phyloP scores from a whole-genome alignment of 1,140 invertebrate genomes.

The Meloidogyne chitwoodi region DNA sequence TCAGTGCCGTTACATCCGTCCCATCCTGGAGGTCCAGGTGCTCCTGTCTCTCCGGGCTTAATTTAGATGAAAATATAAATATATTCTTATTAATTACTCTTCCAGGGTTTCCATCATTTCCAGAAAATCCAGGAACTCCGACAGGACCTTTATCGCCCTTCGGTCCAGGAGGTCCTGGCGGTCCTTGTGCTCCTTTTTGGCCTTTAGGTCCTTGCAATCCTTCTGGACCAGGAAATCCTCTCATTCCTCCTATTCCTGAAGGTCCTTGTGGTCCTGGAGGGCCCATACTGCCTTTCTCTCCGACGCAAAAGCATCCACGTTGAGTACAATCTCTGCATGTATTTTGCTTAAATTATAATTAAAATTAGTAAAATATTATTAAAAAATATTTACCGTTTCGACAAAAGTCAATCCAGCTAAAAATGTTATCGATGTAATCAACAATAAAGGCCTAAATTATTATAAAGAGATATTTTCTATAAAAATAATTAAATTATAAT shows the following conservation, averaged over 20 bases:
- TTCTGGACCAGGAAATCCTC: conserved; percentile 59
- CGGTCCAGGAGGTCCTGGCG: conserved; percentile 45
- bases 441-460: background rate
- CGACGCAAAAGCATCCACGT: conserved; percentile 59
- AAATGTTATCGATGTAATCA: conserved; percentile 4
- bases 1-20: conserved; percentile 60
- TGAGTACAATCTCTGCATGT: conserved; percentile 56
- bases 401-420: conserved; percentile 5
- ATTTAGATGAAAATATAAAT: background rate
- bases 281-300: conserved; percentile 57
- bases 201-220: conserved; percentile 54
- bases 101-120: conserved; percentile 56
- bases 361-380: background rate
- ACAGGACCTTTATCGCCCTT: conserved; percentile 55
- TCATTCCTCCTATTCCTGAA: conserved; percentile 48
- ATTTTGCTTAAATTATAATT: conserved; percentile 50
- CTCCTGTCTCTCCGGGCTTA: conserved; percentile 55
- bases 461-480: background rate
- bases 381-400: conserved; percentile 12
- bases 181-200: conserved; percentile 46
- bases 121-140: conserved; percentile 56
- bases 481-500: no score
- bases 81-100: background rate
- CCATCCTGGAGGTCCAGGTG: conserved; percentile 56
- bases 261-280: conserved; percentile 58